Percentiles rank a stretch among this genome's conserved stretches.
Conservation (phyloP, 2,113 vertebrate genomes). For the Panthera tigris region DNA sequence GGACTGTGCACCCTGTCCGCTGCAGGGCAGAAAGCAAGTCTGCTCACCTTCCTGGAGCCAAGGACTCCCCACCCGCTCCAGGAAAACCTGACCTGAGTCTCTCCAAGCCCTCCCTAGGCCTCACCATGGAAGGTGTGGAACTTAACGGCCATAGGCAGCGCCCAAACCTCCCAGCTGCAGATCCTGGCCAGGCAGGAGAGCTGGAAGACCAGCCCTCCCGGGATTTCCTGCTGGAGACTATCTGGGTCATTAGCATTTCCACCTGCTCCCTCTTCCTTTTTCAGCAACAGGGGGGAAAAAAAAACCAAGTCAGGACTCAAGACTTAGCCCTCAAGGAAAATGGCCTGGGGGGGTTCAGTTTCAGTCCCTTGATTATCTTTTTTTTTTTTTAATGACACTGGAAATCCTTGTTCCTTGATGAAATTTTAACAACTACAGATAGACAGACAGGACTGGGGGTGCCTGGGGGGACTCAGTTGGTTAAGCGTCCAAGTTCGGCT, state of each 20-base stretch:
- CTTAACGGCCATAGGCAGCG: fast-evolving
- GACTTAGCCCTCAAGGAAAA: neutral
- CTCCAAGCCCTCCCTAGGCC: neutral
- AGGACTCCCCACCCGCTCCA: neutral
- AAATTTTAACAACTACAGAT: neutral
- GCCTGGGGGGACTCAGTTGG: too few species aligned
- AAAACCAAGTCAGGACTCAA: neutral
- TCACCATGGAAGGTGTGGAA: neutral
- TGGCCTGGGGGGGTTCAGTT: neutral
- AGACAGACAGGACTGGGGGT: neutral
- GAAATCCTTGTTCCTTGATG: neutral
- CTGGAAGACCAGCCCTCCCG: fast-evolving
- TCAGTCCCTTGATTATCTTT: neutral
- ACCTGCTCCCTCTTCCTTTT: neutral
- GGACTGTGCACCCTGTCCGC: neutral
- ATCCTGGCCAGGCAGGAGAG: neutral
- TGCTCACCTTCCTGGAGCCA: neutral
- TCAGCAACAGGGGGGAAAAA: too few species aligned
- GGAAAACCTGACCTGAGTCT: neutral
- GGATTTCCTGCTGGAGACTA: neutral
- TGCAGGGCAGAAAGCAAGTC: neutral
- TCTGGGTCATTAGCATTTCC: neutral
- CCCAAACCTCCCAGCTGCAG: neutral
- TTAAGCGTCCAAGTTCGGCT: too few species aligned
- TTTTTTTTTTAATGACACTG: neutral